Evolutionary conservation across 2,113 vertebrate genomes (phyloP).

Genomic region (Murina feae): DNA sequence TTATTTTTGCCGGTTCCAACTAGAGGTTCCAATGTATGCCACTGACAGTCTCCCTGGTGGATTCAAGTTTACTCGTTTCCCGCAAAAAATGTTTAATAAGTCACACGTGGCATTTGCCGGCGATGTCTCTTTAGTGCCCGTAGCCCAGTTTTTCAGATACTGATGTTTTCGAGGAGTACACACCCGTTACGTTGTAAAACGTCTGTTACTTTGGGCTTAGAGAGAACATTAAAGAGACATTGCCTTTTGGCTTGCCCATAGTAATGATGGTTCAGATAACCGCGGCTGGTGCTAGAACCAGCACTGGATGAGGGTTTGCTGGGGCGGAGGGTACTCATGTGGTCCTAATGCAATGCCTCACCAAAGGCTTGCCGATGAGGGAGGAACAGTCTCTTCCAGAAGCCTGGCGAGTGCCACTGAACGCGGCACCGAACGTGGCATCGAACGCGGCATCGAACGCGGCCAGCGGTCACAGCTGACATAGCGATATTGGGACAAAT

Average conservation of each 20-base stretch:
- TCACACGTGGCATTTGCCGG: neutral
- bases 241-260: neutral
- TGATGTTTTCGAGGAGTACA: neutral
- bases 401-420: neutral
- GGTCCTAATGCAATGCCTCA: accelerated
- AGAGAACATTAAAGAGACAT: neutral
- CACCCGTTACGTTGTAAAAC: neutral
- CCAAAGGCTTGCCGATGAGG: neutral
- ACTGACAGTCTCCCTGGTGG: too few relatives aligned
- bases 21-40: too few relatives aligned
- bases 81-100: too few relatives aligned
- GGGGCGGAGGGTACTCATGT: too few relatives aligned
- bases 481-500: neutral
- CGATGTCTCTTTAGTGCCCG: neutral
- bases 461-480: neutral
- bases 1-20: too few relatives aligned
- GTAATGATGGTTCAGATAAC: neutral
- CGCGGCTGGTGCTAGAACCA: neutral
- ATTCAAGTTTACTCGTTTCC: too few relatives aligned
- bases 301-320: neutral
- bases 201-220: neutral
- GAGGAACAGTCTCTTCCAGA: neutral
- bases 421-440: too few relatives aligned
- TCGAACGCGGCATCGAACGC: too few relatives aligned
- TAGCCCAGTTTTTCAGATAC: neutral